phyloP scores from a whole-genome alignment of 2,113 vertebrate species.

The Scytalopus superciliaris region DNA sequence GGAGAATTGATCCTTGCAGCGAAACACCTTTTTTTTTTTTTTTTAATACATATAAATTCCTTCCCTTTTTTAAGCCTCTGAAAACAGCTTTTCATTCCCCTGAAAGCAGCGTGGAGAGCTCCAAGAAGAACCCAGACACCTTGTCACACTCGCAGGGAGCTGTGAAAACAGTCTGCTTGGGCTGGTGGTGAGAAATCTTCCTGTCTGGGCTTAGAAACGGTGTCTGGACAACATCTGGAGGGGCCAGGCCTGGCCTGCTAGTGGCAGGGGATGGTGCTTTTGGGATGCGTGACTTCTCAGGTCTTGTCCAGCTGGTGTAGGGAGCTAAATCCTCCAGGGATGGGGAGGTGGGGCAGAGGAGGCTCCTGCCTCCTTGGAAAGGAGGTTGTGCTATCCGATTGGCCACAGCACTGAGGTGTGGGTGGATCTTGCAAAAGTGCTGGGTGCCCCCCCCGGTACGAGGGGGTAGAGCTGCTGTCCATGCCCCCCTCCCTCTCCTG shows the following conservation, averaged over 20 bases:
- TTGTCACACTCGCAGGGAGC: not conserved
- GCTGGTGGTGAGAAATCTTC: not conserved
- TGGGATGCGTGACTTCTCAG: not conserved
- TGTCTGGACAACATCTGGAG: not conserved
- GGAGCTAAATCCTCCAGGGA: not conserved
- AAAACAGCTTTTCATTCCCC: not conserved
- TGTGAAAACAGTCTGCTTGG: not conserved
- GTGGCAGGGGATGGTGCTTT: not conserved
- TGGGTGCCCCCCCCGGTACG: rapidly evolving
- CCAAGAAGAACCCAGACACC: not conserved
- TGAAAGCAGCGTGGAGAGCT: not conserved
- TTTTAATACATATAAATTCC: no score
- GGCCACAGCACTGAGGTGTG: rapidly evolving
- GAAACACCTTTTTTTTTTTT: not conserved
- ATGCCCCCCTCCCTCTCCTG: not conserved
- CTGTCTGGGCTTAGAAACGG: not conserved
- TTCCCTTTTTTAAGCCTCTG: not conserved
- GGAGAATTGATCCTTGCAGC: not conserved
- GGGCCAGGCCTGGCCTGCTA: not conserved
- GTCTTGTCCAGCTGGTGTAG: rapidly evolving
- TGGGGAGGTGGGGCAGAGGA: not conserved
- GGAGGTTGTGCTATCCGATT: not conserved
- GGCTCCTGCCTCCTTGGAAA: not conserved
- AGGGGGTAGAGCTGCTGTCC: rapidly evolving
- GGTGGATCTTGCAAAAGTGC: not conserved